A percentile compares a stretch with the other conserved stretches of the same genome.
These are phyloP conservation scores for Chirona hameri DNA, from an alignment of 2,888 invertebrate species.

Conservation along the genomic window DNA sequence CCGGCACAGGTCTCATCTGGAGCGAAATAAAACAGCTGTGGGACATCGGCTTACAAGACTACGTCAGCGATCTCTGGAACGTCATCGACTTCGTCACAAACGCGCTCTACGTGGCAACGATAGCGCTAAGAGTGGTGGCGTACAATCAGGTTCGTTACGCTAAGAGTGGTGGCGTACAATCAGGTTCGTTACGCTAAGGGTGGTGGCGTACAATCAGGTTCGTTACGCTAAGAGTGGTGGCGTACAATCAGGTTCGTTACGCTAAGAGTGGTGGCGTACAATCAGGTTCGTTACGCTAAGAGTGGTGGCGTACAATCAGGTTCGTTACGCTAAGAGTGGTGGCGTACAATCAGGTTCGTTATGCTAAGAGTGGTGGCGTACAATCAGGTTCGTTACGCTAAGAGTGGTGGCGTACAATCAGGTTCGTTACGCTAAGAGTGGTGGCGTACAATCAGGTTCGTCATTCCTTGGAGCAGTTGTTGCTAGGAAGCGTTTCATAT, in stretches of 20 bases:
- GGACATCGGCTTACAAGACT: constrained; percentile 95
- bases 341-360: constrained; percentile 82
- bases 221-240: constrained; percentile 77
- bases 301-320: constrained; percentile 92
- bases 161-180: constrained; percentile 89
- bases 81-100: constrained; percentile 98
- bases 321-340: constrained; percentile 78
- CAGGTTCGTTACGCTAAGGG: constrained; percentile 79
- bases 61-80: constrained; percentile 99
- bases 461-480: neutral
- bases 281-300: constrained; percentile 81
- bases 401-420: constrained; percentile 91
- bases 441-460: constrained; percentile 91
- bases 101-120: constrained; percentile 94
- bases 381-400: constrained; percentile 78
- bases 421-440: constrained; percentile 76
- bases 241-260: constrained; percentile 85
- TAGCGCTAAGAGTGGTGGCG: constrained; percentile 88
- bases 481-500: no score
- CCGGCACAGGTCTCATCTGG: constrained; percentile 82
- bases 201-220: constrained; percentile 94
- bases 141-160: constrained; percentile 82
- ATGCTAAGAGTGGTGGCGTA: constrained; percentile 88
- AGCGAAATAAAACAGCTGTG: constrained; percentile 98
- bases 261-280: constrained; percentile 87